Evolutionary conservation across 2,888 invertebrate species (phyloP).

Genomic region (Dynastes hyllus): DNA sequence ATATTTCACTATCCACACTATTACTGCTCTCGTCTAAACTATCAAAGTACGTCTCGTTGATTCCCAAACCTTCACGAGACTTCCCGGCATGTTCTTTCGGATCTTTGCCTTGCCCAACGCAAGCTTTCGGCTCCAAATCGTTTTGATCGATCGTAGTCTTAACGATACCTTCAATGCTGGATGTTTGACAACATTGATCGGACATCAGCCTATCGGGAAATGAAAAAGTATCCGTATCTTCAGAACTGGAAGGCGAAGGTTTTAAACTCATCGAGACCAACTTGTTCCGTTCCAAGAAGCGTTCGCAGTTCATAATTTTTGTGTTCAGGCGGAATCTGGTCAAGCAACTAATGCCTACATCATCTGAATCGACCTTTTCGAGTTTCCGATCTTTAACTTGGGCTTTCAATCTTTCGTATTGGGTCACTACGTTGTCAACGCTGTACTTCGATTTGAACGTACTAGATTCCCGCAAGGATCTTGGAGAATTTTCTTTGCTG

Average conservation of each 20-base stretch:
- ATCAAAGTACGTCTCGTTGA: constrained; percentile 26
- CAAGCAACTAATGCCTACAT: constrained; percentile 37
- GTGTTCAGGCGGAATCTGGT: constrained; percentile 7
- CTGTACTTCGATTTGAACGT: not conserved
- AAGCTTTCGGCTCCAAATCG: too few species aligned
- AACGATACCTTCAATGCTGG: constrained; percentile 1
- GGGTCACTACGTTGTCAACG: constrained; percentile 26
- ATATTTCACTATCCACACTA: constrained; percentile 16
- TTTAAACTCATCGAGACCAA: constrained; percentile 28
- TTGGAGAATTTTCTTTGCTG: not conserved
- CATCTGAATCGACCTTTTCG: constrained; percentile 25
- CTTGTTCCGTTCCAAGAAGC: constrained; percentile 39
- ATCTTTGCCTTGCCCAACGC: too few species aligned
- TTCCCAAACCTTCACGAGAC: too few species aligned
- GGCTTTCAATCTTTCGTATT: constrained; percentile 21
- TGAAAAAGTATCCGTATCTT: not conserved
- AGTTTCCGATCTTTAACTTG: not conserved
- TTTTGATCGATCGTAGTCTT: constrained; percentile 13
- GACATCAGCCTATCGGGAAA: not conserved
- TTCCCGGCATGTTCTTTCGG: not conserved
- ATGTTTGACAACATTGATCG: constrained; percentile 25
- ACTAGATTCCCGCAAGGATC: not conserved
- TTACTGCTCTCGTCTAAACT: constrained; percentile 24
- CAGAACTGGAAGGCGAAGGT: constrained; percentile 9
- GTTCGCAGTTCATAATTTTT: constrained; percentile 32